Base-by-base conservation (phyloP, 2,113 vertebrate species). In the Gobiocypris rarus region DNA sequence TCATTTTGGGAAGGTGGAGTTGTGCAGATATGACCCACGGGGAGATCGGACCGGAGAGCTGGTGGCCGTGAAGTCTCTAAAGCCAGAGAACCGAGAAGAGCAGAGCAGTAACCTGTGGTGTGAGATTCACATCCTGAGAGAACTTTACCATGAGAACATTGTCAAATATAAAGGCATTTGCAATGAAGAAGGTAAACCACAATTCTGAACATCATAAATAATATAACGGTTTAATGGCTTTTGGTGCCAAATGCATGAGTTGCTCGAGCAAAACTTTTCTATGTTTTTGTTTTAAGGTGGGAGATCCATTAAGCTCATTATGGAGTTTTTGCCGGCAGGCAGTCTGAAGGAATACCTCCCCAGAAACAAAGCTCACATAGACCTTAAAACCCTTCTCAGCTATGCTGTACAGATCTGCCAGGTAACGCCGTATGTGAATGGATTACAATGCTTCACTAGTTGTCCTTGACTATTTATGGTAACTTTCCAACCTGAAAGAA, bases 121-220 rank as follows among this genome's bases (percentile, higher is more conserved):
- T 70, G 98, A 99, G 90, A 98, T 99, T 0, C 93, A 97, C 90
- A 98, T 99, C 91, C 83, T 99, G 85, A 95, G 96, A 91, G 97
- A 95, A 45, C 97, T 99, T 11, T 99, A 98, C 84, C 98, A 99
- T 0, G 96, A 99, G 78, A 99, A 99, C 93, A 99, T 99, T 0
- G 98, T 99, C 81, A 99, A 97, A 76, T 99, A 99, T 88, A 99
- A 98, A 84, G 98, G 98, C 56, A 98, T 99, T 86, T 99, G 97
- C 90, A 95, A 95, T 1, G 97, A 99, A 79, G 97, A 99, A 1
- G 97, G 98, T 98, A 92, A n/a, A 78, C 24, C 74, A 38, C n/a
- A 73, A 26, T 5, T 9, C n/a, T 73, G 34, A 71, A 52, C 48
- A 50, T 48, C 71, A 63, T 45, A 24, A 63, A 61, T 63, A 34